A percentile compares a stretch with the other conserved stretches of the same genome.
phyloP scores from a whole-genome alignment of 2,113 vertebrate species.

The Okapia johnstoni region DNA sequence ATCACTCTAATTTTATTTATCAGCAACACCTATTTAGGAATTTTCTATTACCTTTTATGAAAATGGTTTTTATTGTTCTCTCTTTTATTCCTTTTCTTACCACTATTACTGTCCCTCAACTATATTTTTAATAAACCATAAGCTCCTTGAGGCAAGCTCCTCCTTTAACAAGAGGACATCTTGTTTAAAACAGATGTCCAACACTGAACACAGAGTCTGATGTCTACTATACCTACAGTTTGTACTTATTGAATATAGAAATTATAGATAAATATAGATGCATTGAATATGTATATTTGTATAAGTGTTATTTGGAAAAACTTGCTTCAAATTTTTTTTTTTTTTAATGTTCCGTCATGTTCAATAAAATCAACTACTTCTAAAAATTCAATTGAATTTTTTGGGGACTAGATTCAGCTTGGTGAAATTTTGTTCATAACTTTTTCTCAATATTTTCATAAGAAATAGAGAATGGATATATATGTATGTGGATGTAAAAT shows the following conservation, averaged over 20 bases:
- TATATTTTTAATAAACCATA: not conserved
- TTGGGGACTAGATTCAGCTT: not conserved
- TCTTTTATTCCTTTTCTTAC: not conserved
- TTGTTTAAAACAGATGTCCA: not conserved
- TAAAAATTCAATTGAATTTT: not conserved
- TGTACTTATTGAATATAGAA: not conserved
- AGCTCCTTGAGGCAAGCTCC: not conserved
- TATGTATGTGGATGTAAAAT: not conserved
- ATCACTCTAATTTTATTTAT: not conserved
- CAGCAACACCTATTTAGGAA: not conserved
- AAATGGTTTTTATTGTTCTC: not conserved
- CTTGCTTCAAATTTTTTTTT: not conserved
- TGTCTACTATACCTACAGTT: not conserved
- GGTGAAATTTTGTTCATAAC: not conserved
- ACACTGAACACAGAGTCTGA: not conserved
- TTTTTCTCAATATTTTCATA: not conserved
- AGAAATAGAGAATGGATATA: not conserved
- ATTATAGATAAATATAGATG: not conserved
- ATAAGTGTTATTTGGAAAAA: not conserved
- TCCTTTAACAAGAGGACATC: not conserved
- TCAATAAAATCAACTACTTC: not conserved
- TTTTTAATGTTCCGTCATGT: not conserved
- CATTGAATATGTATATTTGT: not conserved
- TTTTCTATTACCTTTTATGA: not conserved
- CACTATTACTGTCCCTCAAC: not conserved